phyloP scores from a whole-genome alignment of 2,113 vertebrate genomes.

The Sebastes schlegelii region DNA sequence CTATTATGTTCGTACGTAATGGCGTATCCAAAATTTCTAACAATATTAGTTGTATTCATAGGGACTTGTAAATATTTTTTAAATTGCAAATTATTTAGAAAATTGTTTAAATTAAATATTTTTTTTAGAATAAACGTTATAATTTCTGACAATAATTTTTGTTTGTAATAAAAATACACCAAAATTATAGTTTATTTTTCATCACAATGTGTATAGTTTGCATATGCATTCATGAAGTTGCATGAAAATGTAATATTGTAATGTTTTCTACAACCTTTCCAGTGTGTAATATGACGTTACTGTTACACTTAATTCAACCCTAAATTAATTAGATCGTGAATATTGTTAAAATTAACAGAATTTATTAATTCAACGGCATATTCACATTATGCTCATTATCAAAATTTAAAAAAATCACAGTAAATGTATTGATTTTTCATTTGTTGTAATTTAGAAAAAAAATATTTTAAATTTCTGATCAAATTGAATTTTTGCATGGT shows the following conservation, averaged over 20 bases:
- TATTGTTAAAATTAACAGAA: neutral
- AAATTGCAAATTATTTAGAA: neutral
- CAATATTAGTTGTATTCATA: neutral
- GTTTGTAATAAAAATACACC: neutral
- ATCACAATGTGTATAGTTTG: neutral
- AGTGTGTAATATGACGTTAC: neutral
- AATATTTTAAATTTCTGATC: neutral
- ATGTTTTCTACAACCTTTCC: neutral
- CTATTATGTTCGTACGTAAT: neutral
- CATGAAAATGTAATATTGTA: neutral
- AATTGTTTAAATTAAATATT: neutral
- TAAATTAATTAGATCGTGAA: neutral
- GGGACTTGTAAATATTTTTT: neutral
- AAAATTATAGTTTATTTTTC: neutral
- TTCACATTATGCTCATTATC: neutral
- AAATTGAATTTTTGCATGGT: neutral
- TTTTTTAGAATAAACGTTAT: neutral
- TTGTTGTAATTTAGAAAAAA: too few species aligned
- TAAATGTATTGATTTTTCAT: neutral
- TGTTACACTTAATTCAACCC: neutral
- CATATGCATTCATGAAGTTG: neutral
- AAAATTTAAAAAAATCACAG: neutral
- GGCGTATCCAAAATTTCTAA: neutral
- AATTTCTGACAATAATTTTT: neutral
- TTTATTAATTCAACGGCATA: neutral